Evolutionary conservation across 2,113 vertebrate genomes (phyloP).

Genomic region (Grammomys dolichurus): DNA sequence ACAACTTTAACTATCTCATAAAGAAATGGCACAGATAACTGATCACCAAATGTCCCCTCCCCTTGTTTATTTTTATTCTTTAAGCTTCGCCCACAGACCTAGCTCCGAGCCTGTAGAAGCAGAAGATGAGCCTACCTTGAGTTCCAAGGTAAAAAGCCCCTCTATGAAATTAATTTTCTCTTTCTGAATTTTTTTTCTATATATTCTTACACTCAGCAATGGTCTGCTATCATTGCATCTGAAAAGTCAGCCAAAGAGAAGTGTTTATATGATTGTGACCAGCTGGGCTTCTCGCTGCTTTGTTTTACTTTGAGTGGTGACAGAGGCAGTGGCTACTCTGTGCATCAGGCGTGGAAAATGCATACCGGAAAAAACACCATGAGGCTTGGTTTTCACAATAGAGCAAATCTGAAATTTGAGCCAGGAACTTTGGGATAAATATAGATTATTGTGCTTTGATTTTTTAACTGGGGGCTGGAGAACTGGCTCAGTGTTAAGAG

Average conservation of each 20-base stretch:
- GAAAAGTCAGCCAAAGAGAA: not conserved
- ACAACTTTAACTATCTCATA: not conserved
- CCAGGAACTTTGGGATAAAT: not conserved
- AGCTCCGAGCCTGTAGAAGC: too few relatives aligned
- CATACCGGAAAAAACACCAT: rapidly evolving
- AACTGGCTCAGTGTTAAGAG: not conserved
- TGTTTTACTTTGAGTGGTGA: not conserved
- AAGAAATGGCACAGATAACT: not conserved
- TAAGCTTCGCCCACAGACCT: not conserved
- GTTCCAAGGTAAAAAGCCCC: not conserved
- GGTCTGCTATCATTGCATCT: not conserved
- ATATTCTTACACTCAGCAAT: not conserved
- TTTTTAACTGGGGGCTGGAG: not conserved
- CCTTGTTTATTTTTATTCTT: not conserved
- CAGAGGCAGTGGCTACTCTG: not conserved
- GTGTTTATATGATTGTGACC: not conserved
- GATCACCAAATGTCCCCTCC: not conserved
- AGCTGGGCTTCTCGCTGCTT: not conserved
- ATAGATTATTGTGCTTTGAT: not conserved
- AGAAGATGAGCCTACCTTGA: not conserved
- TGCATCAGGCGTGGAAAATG: not conserved
- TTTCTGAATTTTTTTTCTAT: not conserved
- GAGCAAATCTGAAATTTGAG: not conserved
- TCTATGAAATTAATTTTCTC: not conserved
- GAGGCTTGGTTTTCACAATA: not conserved